Base-by-base conservation (phyloP, 2,797 vertebrate species). In the Epinephelus awoara region DNA sequence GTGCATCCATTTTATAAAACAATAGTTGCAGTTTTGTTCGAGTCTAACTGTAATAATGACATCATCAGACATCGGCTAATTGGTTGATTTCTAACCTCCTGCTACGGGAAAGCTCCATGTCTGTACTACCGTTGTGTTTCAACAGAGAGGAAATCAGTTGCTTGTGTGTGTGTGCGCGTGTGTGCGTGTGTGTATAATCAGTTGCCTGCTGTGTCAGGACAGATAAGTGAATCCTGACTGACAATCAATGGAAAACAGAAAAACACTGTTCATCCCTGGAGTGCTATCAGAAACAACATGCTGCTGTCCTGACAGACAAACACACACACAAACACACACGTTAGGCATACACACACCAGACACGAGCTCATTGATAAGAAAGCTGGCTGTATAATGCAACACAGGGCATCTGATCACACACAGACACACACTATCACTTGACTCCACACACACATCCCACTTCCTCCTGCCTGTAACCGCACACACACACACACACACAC, bases 161-260 rank as follows among this genome's bases (percentile, higher is more conserved):
- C 9, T 14, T 78, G 69, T 34, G 23, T 82, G 61, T 70, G 80
- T 67, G 70, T 63, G 65, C 49, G 68, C 38, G 54, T 69, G 69
- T 72, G 79, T 57, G 72, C 65, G 72, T 52, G 51, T 54, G 38
- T 66, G 42, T 68, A n/a, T 72, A 80, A 82, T 81, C 85, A 76
- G 83, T 77, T 46, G 77, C 71, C 25, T 77, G 62, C 83, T 88
- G 88, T 57, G 72, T 83, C 63, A 64, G 72, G 67, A 72, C 70
- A 85, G 91, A 92, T 92, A 91, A 90, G 67, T 66, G 69, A 88
- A 89, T 85, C 85, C 82, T 11, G 57, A 69, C 57, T 63, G 71
- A 63, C 78, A 86, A 86, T 87, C 88, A 81, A 49, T 82, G 79
- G 64, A 86, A 80, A 83, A 85, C 85, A 90, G 82, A 85, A 76